Evolutionary conservation across 2,888 invertebrate species (phyloP), one percentile per base, ranked within the genome.

Genomic region (Strigamia crassipes): DNA sequence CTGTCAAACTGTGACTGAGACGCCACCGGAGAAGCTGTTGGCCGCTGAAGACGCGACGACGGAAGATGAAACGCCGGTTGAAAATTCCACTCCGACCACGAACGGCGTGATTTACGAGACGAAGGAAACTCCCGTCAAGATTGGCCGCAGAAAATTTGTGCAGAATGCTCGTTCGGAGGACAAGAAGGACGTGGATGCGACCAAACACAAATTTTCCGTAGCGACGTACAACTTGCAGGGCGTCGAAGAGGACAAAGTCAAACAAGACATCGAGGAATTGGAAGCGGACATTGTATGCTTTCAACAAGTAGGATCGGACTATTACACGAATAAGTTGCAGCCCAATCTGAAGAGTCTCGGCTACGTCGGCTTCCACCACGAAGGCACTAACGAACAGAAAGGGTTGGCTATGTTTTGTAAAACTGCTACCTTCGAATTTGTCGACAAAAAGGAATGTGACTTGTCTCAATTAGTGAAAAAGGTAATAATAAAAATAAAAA

Each of bases 221-320:
- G 34, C 34, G 31, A 15, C 78, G 18, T 78, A 78, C 38, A 78
- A 34, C 42, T 8, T 78, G 6, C 78, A 38, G 18, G 78, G 38
- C 18, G 12, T 78, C 12, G 78, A 78, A 3, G 5, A 42, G 21
- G 81, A 81, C 15, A 56, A 81, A 56, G 38, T 38, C 27, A 61
- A 27, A 31, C 51, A 81, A 18, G 66, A 66, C 1, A 13, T 66
- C 5, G 66, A 66, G 23, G 31, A 66, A 27, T n/a, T 81, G n/a
- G 34, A 81, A 23, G 56, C 81, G 10, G 51, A 46, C 12, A 38
- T 81, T 12, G 31, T 81, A 6, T 81, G 81, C 34, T 38, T 81
- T 27, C 81, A 81, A 61, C 51, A 81, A 27, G 81, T 81, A 3
- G 81, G 61, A 9, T 51, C 66, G 15, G 56, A 51, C n/a, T 61